Base-by-base conservation (phyloP, 1,140 invertebrate genomes). In the Drusus annulatus region DNA sequence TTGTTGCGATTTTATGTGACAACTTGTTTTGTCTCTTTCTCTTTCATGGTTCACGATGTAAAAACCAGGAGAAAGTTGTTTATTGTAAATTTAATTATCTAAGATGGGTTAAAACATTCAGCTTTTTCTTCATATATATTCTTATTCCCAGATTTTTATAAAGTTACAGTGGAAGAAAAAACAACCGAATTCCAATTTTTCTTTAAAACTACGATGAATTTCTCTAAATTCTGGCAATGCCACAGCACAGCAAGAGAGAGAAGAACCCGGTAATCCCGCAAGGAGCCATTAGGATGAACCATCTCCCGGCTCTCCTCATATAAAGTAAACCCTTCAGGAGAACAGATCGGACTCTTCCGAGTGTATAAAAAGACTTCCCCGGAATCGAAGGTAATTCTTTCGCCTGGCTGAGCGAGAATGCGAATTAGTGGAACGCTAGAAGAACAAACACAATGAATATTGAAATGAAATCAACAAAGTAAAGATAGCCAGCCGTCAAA, bases 281-380 rank as follows among this genome's bases (percentile, higher is more conserved):
- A 76, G 73, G 73, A 76, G 73, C 54, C 52, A 76, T 76, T 76
- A 76, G 73, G 73, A 58, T n/a, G 23, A 56, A 60, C 73, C 56
- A 60, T 76, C 73, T 76, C 52, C 54, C 28, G 73, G 69, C 21
- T 74, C 50, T 52, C 50, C 52, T 54, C 73, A 62, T 60, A 76
- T 76, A 76, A 76, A 76, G 52, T 62, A 76, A 76, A 76, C 56
- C 73, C 73, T 69, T 45, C 56, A 76, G 21, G 28, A 21, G 56
- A 58, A 45, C 28, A 58, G 50, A 76, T 76, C 73, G 31, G 65
- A 28, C 21, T 63, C 65, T 69, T 17, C 65, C 28, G 36, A 21
- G 65, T 21, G 13, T 36, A 69, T 36, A 1, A n/a, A 36, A 69
- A 36, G 36, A 17, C 45, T 69, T 51, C n/a, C 36, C 65, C n/a